These are phyloP conservation scores for Limnothrissa miodon DNA, from an alignment of 2,113 vertebrate species.

Conservation along the genomic window DNA sequence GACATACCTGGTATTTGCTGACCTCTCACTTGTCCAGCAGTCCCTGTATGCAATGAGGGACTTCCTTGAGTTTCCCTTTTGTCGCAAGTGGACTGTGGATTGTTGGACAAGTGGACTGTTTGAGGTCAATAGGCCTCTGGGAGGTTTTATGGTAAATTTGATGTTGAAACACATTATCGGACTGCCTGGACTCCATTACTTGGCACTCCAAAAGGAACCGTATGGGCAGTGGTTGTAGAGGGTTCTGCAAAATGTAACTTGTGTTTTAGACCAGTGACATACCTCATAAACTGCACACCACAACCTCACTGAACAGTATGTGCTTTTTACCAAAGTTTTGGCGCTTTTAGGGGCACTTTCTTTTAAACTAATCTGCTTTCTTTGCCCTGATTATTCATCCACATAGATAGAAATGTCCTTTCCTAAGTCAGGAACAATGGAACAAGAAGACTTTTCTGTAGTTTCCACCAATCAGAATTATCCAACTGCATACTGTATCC, in stretches of 20 bases:
- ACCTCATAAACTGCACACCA: conserved; percentile 15
- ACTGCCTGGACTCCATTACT: background rate
- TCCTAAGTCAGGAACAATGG: conserved; percentile 11
- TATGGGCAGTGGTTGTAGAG: conserved; percentile 7
- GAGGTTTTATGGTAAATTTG: background rate
- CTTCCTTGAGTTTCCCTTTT: background rate
- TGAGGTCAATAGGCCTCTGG: background rate
- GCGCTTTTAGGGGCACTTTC: background rate
- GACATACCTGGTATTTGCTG: background rate
- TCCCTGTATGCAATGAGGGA: background rate
- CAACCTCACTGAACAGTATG: conserved; percentile 12
- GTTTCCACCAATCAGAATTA: conserved; percentile 12
- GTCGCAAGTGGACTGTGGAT: background rate
- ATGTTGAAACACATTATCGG: background rate
- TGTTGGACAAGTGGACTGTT: background rate
- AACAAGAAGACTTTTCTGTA: conserved; percentile 8
- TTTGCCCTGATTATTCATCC: background rate
- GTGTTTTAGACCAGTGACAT: background rate
- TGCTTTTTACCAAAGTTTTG: conserved; percentile 10
- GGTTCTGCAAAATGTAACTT: conserved; percentile 2
- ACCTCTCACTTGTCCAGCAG: background rate
- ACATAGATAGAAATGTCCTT: background rate
- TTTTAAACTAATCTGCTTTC: background rate
- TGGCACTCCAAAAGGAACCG: background rate
- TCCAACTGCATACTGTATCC: conserved; percentile 11